These are phyloP conservation scores for Trachelus iudaicus DNA, from an alignment of 2,888 invertebrate genomes.

Conservation along the genomic window DNA sequence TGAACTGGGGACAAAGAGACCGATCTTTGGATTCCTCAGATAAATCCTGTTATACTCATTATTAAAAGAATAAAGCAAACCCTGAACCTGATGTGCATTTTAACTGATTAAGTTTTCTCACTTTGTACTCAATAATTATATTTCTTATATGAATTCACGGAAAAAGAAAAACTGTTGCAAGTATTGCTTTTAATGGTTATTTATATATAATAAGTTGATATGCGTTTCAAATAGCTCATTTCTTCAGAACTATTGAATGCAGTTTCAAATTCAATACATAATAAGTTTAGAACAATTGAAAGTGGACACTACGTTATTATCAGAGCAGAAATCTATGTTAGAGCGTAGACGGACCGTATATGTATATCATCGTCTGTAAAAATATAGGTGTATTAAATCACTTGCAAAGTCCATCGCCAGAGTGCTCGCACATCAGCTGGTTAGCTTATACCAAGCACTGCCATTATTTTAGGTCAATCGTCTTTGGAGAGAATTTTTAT, in stretches of 20 bases:
- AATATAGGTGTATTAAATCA: neutral
- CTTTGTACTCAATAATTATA: neutral
- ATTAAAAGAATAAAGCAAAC: neutral
- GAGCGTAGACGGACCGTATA: neutral
- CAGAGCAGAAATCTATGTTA: neutral
- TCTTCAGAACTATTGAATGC: neutral
- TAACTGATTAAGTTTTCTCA: neutral
- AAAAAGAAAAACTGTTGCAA: neutral
- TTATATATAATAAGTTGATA: neutral
- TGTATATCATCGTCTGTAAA: neutral
- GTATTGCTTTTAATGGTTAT: neutral
- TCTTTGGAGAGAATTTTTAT: neutral
- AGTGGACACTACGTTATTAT: neutral
- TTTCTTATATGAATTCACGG: neutral
- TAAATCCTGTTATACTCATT: slow-evolving; percentile 36
- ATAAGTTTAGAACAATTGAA: neutral
- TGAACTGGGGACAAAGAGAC: slow-evolving; percentile 62
- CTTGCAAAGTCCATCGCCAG: neutral
- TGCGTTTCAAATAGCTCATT: neutral
- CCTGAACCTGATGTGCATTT: neutral
- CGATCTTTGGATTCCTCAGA: slow-evolving; percentile 66
- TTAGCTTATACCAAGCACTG: neutral
- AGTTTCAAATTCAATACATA: neutral
- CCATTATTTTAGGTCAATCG: neutral
- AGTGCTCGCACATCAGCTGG: neutral